Base-by-base conservation (phyloP, 2,888 invertebrate genomes). In the Malthinus seriepunctatus region DNA sequence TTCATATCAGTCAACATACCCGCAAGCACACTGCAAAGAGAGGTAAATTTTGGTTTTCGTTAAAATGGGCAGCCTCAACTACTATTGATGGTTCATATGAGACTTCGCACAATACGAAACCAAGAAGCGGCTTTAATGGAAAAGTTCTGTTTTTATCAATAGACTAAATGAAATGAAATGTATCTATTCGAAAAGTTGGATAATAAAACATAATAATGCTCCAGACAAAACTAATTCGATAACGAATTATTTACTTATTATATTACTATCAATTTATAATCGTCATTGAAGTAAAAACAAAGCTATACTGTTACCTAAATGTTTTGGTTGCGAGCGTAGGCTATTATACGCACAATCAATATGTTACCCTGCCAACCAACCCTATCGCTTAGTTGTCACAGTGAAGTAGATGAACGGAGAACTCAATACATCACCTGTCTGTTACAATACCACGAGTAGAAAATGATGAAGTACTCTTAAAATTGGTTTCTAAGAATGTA, bases 361-460 rank as follows among this genome's bases (percentile, higher is more conserved):
- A 53, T 58, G 58, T 58, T 58, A 52, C 53, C 53, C 58, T 42
- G 33, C 37, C 46, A 33, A 51, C 51, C 59, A 51, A 59, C 59
- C 54, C 54, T 46, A 59, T 59, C 59, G 51, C 38, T 59, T 59
- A 55, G 54, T 59, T 59, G 59, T 54, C 59, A 59, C 59, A 59
- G 59, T 47, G 46, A 55, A 54, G 54, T 54, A 55, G 45, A 59
- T 35, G 59, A 51, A 59, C 54, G 54, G 54, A 59, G 59, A 59
- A 59, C 59, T 59, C 59, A 59, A 59, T 59, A 59, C 59, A 59
- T 59, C 59, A 59, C 59, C 59, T 59, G 59, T 59, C 59, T 54
- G 59, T 59, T 59, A 59, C 59, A 59, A 59, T 59, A 51, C 59
- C 54, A 54, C 51, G 54, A 54, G 51, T 59, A 51, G 59, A 38